Conservation (phyloP, 2,113 vertebrate species). For the Podarcis raffonei region DNA sequence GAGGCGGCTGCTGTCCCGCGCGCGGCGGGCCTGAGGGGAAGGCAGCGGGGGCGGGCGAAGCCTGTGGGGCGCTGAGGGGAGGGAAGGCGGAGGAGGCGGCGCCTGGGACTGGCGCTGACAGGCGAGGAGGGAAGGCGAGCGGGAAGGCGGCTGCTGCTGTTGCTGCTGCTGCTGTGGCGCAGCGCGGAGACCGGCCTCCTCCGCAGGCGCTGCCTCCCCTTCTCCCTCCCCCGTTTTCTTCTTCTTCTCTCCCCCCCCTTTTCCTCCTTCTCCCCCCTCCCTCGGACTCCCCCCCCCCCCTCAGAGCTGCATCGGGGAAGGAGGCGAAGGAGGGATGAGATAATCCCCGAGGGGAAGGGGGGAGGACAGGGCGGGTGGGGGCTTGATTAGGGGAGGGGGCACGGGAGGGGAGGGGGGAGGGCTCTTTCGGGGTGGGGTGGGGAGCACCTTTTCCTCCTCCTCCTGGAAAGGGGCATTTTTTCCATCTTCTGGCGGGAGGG, state of each 20-base stretch:
- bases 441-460: background rate
- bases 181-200: constrained; percentile 15
- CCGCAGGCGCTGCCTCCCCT: constrained; percentile 39
- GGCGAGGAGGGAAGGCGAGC: background rate
- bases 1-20: background rate
- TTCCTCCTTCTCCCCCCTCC: constrained; percentile 4
- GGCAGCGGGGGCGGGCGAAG: background rate
- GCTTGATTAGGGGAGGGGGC: background rate
- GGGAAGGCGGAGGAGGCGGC: background rate
- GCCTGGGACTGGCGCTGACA: background rate
- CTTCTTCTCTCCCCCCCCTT: constrained; percentile 32
- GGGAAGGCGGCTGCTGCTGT: background rate
- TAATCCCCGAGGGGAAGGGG: background rate
- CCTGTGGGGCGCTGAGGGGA: background rate
- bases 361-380: background rate
- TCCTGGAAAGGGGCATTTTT: background rate
- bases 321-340: constrained; percentile 36
- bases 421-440: background rate
- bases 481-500: constrained; percentile 25
- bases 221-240: background rate
- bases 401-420: constrained; percentile 13
- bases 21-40: background rate
- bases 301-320: background rate
- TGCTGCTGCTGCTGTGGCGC: constrained; percentile 23
- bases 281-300: constrained; percentile 12